Evolutionary conservation across 2,888 invertebrate genomes (phyloP).

Genomic region (Drosophila picticornis): DNA sequence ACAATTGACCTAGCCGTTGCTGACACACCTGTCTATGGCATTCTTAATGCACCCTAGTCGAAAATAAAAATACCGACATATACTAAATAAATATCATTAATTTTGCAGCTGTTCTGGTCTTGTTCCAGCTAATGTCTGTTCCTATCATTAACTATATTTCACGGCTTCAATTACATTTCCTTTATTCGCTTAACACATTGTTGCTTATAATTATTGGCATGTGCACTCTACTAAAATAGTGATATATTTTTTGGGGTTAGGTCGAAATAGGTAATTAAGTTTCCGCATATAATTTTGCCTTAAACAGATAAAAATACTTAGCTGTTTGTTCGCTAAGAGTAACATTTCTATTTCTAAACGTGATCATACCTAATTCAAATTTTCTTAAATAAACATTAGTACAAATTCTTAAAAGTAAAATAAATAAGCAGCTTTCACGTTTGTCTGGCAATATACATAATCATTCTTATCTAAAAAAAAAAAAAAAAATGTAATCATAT

Average conservation of each 20-base stretch:
- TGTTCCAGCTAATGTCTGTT: constrained; percentile 11
- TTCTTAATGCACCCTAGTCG: constrained; percentile 18
- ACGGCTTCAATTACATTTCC: constrained; percentile 1
- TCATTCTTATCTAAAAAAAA: neutral
- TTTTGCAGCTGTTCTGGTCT: neutral
- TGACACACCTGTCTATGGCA: constrained; percentile 40
- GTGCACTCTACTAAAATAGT: constrained; percentile 29
- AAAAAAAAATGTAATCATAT: neutral
- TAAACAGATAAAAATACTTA: neutral
- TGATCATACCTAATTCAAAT: neutral
- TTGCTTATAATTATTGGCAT: constrained; percentile 22
- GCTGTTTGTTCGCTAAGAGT: neutral
- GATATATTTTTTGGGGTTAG: neutral
- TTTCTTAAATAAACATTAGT: neutral
- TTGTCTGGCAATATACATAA: neutral
- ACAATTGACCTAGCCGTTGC: neutral
- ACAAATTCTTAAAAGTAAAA: neutral
- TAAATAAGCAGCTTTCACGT: neutral
- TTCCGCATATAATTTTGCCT: neutral
- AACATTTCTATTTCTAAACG: neutral
- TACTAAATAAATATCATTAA: neutral
- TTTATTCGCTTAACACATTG: constrained; percentile 10
- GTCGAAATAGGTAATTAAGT: neutral
- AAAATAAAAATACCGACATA: constrained; percentile 8
- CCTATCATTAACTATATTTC: constrained; percentile 33